A percentile compares a stretch with the other conserved stretches of the same genome.
These are phyloP conservation scores for Poeciliopsis paucimaculata DNA, from an alignment of 2,797 vertebrate genomes.

Conservation along the genomic window DNA sequence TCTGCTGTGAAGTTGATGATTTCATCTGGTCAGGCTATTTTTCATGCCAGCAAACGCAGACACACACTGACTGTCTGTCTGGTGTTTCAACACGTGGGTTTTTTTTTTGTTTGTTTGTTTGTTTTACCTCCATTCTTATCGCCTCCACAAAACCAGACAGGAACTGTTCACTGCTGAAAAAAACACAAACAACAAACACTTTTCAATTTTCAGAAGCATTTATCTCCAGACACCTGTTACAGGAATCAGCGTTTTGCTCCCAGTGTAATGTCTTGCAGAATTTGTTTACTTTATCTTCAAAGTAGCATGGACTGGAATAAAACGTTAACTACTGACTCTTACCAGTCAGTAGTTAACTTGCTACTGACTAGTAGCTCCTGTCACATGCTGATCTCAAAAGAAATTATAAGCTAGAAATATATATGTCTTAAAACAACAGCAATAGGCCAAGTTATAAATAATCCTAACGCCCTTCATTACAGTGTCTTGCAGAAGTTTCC, in stretches of 20 bases:
- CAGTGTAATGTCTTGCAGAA: not conserved
- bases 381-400: not conserved
- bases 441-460: not conserved
- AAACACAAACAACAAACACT: not conserved
- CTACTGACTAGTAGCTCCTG: too few relatives aligned
- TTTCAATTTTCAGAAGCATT: not conserved
- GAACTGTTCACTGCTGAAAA: not conserved
- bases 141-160: not conserved
- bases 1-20: not conserved
- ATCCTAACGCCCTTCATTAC: not conserved
- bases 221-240: slow-evolving; percentile 11
- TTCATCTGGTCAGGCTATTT: not conserved
- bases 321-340: not conserved
- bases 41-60: not conserved
- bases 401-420: not conserved
- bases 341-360: too few relatives aligned
- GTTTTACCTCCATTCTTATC: not conserved
- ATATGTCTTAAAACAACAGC: not conserved
- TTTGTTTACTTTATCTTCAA: not conserved
- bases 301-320: not conserved
- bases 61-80: not conserved
- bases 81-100: not conserved
- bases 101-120: too few relatives aligned
- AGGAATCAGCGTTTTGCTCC: not conserved
- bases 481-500: not conserved